A percentile compares a stretch with the other conserved stretches of the same genome.
phyloP scores from a whole-genome alignment of 2,113 vertebrate genomes.

The Pomatorhinus ruficollis region DNA sequence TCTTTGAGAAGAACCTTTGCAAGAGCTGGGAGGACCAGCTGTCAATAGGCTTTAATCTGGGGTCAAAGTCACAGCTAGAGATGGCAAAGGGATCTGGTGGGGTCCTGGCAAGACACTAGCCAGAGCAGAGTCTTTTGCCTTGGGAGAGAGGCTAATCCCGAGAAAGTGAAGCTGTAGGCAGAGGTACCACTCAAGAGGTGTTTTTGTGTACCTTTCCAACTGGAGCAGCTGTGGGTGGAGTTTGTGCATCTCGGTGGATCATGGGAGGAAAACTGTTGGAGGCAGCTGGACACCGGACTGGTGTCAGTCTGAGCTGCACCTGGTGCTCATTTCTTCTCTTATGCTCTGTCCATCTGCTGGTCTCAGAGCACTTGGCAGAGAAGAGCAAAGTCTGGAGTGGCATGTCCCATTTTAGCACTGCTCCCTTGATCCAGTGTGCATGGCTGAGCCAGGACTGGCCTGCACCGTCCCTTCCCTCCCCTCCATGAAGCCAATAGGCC shows the following conservation, averaged over 20 bases:
- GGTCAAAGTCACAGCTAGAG: not conserved
- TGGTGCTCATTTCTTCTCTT: not conserved
- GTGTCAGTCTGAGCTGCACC: not conserved
- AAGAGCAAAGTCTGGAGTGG: not conserved
- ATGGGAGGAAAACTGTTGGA: not conserved
- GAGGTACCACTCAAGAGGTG: not conserved
- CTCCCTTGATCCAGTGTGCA: not conserved
- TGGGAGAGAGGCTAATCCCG: not conserved
- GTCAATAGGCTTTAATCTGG: not conserved
- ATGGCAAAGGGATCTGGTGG: not conserved
- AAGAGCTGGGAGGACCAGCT: not conserved
- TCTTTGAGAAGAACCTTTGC: not conserved
- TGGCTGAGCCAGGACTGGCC: not conserved
- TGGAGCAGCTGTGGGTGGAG: not conserved
- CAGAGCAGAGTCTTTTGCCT: not conserved
- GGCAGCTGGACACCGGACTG: not conserved
- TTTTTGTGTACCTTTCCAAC: not conserved
- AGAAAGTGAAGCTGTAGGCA: not conserved
- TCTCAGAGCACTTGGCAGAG: not conserved
- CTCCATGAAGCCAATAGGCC: not conserved
- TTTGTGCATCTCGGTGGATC: fast-evolving
- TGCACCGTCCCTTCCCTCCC: not conserved
- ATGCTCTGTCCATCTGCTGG: fast-evolving
- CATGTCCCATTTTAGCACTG: not conserved
- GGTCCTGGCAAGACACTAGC: not conserved